Conservation (phyloP, 1,140 invertebrate species). For the Leguminivora glycinivorella region DNA sequence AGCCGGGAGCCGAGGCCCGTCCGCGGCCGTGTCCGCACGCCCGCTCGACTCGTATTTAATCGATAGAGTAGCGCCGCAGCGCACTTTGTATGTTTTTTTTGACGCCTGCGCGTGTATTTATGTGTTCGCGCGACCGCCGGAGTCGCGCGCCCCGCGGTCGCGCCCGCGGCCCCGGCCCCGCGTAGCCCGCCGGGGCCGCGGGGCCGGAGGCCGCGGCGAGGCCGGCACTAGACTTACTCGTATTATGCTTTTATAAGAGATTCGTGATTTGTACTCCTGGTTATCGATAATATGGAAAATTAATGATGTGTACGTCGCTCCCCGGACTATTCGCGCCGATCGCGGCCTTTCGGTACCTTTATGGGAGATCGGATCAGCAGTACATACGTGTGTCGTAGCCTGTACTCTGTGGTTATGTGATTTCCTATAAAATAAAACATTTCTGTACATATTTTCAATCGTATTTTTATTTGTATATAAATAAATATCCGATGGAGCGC, state of each 20-base stretch:
- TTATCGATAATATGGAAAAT: conserved; percentile 68
- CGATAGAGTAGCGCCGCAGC: conserved; percentile 26
- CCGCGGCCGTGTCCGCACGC: conserved; percentile 13
- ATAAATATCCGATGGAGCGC: conserved; percentile 33
- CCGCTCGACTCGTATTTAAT: conserved; percentile 21
- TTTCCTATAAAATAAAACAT: conserved; percentile 76
- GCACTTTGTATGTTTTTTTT: conserved; percentile 25
- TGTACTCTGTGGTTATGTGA: conserved; percentile 70
- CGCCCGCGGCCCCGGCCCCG: conserved; percentile 52
- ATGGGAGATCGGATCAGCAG: conserved; percentile 56
- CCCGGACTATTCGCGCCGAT: conserved; percentile 55
- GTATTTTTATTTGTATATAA: conserved; percentile 71
- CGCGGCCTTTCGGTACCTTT: conserved; percentile 52
- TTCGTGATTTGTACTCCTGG: conserved; percentile 76
- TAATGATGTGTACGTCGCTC: conserved; percentile 65
- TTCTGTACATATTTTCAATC: conserved; percentile 78
- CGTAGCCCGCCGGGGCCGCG: conserved; percentile 24
- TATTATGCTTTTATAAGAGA: conserved; percentile 76
- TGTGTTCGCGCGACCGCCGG: conserved; percentile 33
- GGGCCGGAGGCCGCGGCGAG: conserved; percentile 27
- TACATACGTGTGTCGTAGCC: conserved; percentile 59
- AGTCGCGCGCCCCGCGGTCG: conserved; percentile 58
- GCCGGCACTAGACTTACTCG: conserved; percentile 59
- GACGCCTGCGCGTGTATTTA: conserved; percentile 25
- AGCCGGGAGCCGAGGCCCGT: neutral